Percentiles rank a stretch among this genome's conserved stretches.
Conservation (phyloP, 2,888 invertebrate species). For the Danaus chrysippus region DNA sequence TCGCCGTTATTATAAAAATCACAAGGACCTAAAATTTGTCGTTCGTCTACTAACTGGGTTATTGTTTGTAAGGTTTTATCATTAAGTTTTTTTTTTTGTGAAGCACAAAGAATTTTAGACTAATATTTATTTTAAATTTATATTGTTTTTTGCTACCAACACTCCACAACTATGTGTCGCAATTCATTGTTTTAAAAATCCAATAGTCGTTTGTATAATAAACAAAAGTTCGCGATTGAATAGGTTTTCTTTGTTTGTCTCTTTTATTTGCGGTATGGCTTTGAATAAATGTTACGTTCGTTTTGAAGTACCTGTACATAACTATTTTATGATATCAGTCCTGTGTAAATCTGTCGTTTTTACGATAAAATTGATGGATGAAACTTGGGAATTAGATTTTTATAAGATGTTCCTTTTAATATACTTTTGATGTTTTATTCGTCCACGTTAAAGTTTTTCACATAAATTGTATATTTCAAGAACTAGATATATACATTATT, state of each 20-base stretch:
- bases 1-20: constrained; percentile 26
- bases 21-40: constrained; percentile 17
- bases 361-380: constrained; percentile 12
- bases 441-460: not conserved
- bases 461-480: not conserved
- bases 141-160: too few species aligned
- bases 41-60: not conserved
- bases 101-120: too few species aligned
- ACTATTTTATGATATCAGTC: constrained; percentile 21
- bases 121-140: too few species aligned
- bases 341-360: constrained; percentile 20
- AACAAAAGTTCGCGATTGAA: constrained; percentile 24
- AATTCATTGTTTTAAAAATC: constrained; percentile 6
- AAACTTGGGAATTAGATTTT: constrained; percentile 5
- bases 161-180: not conserved
- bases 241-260: constrained; percentile 19
- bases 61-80: too few species aligned
- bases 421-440: not conserved
- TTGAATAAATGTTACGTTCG: constrained; percentile 19
- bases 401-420: not conserved
- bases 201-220: constrained; percentile 11
- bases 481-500: too few species aligned
- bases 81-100: too few species aligned
- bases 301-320: constrained; percentile 21
- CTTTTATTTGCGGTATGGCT: constrained; percentile 19